Conservation (phyloP, 2,113 vertebrate species). For the Coturnix japonica region DNA sequence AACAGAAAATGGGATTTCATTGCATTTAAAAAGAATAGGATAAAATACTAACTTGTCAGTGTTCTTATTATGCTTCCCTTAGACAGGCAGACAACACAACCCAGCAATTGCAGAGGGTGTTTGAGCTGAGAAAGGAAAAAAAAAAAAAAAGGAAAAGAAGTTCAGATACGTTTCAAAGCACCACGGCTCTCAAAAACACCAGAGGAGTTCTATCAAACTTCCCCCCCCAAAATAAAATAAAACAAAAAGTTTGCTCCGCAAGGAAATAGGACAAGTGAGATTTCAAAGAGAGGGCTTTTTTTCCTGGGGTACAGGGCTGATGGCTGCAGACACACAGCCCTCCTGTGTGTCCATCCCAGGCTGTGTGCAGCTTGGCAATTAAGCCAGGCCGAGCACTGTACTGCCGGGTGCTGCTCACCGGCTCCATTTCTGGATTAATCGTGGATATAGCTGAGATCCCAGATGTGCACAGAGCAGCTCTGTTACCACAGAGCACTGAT, state of each 20-base stretch:
- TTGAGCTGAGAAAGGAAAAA: slow-evolving; percentile 24
- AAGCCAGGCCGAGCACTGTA: slow-evolving; percentile 59
- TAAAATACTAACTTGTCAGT: neutral
- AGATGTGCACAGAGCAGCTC: neutral
- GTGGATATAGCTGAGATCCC: slow-evolving; percentile 52
- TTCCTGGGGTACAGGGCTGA: slow-evolving; percentile 6
- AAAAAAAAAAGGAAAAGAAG: neutral
- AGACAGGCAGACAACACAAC: slow-evolving; percentile 23
- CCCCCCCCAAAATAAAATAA: neutral
- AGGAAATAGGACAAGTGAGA: slow-evolving; percentile 59
- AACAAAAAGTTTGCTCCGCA: slow-evolving; percentile 18
- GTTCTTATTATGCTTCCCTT: neutral
- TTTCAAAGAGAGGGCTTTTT: slow-evolving; percentile 37
- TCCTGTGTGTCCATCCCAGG: slow-evolving; percentile 5
- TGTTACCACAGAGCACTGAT: slow-evolving; percentile 14
- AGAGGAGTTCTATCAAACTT: slow-evolving; percentile 49
- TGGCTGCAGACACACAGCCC: neutral
- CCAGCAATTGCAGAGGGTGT: neutral
- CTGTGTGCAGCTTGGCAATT: neutral
- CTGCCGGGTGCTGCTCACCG: neutral
- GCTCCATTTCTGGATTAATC: slow-evolving; percentile 72
- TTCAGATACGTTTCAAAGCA: slow-evolving; percentile 44
- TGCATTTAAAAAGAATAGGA: neutral
- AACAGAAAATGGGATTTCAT: neutral
- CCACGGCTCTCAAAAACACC: slow-evolving; percentile 47